phyloP scores from a whole-genome alignment of 2,888 invertebrate species.

The Epirrhoe alternata region DNA sequence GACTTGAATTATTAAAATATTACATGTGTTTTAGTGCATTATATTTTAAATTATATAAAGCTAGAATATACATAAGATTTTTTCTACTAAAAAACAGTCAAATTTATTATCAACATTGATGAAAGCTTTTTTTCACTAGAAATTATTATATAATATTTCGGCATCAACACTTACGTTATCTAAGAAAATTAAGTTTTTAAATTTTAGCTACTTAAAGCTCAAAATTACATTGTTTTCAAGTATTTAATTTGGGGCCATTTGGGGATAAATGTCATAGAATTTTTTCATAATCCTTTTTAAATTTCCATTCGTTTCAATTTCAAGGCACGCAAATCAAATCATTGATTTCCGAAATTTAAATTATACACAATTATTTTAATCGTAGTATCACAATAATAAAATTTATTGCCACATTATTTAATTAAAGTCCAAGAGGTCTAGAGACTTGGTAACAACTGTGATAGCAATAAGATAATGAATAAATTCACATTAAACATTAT shows the following conservation, averaged over 20 bases:
- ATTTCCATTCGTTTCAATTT: conserved; percentile 4
- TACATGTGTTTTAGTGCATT: conserved; percentile 30
- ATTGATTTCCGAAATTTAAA: conserved; percentile 19
- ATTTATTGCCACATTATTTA: conserved; percentile 28
- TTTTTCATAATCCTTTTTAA: conserved; percentile 16
- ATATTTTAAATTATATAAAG: conserved; percentile 32
- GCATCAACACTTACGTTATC: conserved; percentile 30
- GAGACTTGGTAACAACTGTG: conserved; percentile 11
- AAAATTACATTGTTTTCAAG: conserved; percentile 43
- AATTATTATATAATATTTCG: conserved; percentile 21
- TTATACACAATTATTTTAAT: conserved; percentile 6
- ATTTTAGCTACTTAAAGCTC: conserved; percentile 45
- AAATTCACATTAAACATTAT: conserved; percentile 25
- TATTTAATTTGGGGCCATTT: conserved; percentile 35
- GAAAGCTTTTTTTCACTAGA: conserved; percentile 28
- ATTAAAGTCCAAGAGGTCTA: conserved; percentile 7
- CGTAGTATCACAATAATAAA: conserved; percentile 27
- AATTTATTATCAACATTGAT: conserved; percentile 34
- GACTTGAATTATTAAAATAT: conserved; percentile 37
- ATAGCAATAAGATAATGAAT: conserved; percentile 14
- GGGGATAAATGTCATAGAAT: conserved; percentile 24
- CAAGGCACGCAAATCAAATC: conserved; percentile 38
- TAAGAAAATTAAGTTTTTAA: conserved; percentile 41
- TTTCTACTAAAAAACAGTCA: conserved; percentile 31
- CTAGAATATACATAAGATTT: conserved; percentile 32